phyloP scores from a whole-genome alignment of 2,888 invertebrate genomes.

The Oxytorus armatus region DNA sequence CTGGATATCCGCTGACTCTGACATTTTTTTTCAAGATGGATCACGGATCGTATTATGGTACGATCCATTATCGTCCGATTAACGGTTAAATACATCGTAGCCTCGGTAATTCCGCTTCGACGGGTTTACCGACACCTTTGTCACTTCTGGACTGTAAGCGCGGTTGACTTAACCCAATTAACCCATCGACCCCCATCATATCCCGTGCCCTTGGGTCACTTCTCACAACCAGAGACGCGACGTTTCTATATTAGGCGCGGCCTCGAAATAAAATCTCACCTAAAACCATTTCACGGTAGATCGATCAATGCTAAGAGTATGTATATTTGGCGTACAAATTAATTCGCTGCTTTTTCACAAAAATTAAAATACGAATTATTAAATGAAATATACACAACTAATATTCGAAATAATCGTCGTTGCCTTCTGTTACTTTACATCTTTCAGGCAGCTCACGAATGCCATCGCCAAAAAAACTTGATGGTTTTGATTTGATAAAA shows the following conservation, averaged over 20 bases:
- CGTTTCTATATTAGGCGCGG: neutral
- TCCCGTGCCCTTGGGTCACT: neutral
- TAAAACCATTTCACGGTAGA: neutral
- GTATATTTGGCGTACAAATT: no score
- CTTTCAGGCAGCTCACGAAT: no score
- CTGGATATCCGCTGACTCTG: conserved; percentile 27
- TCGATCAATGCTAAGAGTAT: no score
- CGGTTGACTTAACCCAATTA: conserved; percentile 47
- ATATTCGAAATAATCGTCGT: no score
- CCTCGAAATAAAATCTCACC: conserved; percentile 8
- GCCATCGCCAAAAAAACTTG: no score
- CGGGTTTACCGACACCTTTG: conserved; percentile 38
- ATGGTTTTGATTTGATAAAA: no score
- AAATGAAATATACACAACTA: no score
- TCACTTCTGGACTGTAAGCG: conserved; percentile 38
- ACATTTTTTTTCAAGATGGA: conserved; percentile 10
- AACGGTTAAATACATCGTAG: neutral
- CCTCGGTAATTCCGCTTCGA: conserved; percentile 35
- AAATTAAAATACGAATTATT: no score
- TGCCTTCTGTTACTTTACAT: no score
- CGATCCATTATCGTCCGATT: no score
- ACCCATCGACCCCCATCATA: conserved; percentile 36
- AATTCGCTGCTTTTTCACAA: no score
- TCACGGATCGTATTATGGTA: neutral
- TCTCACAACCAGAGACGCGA: neutral